A percentile compares a stretch with the other conserved stretches of the same genome.
Evolutionary conservation across 2,888 invertebrate genomes (phyloP).

Genomic region (Scelioninae gen. 1): DNA sequence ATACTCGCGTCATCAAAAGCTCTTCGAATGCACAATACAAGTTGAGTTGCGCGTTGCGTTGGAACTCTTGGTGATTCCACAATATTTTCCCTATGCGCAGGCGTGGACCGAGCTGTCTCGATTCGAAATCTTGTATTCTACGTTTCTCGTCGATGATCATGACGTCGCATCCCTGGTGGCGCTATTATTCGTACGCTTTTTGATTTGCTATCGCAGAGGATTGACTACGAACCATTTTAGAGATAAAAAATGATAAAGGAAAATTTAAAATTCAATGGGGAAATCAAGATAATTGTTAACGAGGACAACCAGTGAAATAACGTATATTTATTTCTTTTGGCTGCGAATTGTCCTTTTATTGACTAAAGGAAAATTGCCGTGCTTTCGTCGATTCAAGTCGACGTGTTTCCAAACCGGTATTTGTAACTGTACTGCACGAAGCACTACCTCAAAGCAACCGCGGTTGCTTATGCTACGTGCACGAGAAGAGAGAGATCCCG

Average conservation of each 20-base stretch:
- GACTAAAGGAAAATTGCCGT: conserved; percentile 69
- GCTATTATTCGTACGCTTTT: background rate
- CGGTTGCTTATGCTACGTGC: conserved; percentile 69
- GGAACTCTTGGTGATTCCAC: conserved; percentile 69
- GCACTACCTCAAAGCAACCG: conserved; percentile 65
- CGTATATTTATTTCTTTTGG: conserved; percentile 11
- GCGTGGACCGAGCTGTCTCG: conserved; percentile 30
- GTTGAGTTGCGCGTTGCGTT: conserved; percentile 37
- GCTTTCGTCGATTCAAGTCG: conserved; percentile 77
- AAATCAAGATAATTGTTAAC: too few species aligned
- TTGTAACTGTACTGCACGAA: conserved; percentile 79
- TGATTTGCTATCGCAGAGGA: background rate
- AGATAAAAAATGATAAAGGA: too few species aligned
- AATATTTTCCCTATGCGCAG: conserved; percentile 36
- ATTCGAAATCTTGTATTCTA: conserved; percentile 28
- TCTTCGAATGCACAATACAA: conserved; percentile 63
- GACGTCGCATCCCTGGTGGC: conserved; percentile 7
- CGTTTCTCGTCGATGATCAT: conserved; percentile 27
- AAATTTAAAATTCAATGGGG: too few species aligned
- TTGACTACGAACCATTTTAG: too few species aligned
- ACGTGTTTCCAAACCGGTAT: conserved; percentile 81
- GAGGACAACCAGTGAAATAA: too few species aligned
- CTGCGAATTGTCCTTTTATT: conserved; percentile 56
- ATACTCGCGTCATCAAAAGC: conserved; percentile 56
- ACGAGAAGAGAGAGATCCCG: conserved; percentile 63